Percentiles rank a stretch among this genome's conserved stretches.
Conservation (phyloP, 2,888 invertebrate genomes). For the Acrobasis repandana region DNA sequence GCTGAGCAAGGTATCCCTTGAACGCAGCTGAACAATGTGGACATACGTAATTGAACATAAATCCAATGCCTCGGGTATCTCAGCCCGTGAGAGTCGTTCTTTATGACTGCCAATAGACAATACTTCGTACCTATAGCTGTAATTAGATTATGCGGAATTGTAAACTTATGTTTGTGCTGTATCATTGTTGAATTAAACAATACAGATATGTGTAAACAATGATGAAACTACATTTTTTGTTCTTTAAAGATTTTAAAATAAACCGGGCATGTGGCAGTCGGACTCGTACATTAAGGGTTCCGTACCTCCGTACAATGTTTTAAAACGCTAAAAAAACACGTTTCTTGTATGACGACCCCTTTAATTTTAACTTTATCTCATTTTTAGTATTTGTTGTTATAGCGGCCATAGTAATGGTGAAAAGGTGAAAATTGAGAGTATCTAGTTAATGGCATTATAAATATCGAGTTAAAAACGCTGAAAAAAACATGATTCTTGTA, state of each 20-base stretch:
- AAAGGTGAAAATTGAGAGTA: too few species aligned
- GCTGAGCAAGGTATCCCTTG: slow-evolving; percentile 10
- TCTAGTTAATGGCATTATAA: too few species aligned
- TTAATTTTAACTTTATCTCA: too few species aligned
- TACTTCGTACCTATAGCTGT: slow-evolving; percentile 8
- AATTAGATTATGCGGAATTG: neutral
- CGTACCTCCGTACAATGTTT: too few species aligned
- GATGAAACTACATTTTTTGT: neutral
- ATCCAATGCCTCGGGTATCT: slow-evolving; percentile 13
- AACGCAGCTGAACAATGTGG: slow-evolving; percentile 14
- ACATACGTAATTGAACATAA: slow-evolving; percentile 14
- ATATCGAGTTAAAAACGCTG: too few species aligned
- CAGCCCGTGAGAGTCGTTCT: slow-evolving; percentile 13
- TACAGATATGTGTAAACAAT: neutral
- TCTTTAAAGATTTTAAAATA: neutral
- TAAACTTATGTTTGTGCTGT: neutral
- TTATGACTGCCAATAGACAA: slow-evolving; percentile 10
- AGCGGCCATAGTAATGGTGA: too few species aligned
- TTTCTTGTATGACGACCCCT: too few species aligned
- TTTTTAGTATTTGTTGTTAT: too few species aligned
- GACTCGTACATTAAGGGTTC: too few species aligned
- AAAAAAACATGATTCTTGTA: too few species aligned
- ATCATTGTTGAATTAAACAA: neutral
- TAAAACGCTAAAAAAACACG: too few species aligned
- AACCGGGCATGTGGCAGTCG: too few species aligned